These are phyloP conservation scores for Polyommatus icarus DNA, from an alignment of 2,888 invertebrate species.

Conservation along the genomic window DNA sequence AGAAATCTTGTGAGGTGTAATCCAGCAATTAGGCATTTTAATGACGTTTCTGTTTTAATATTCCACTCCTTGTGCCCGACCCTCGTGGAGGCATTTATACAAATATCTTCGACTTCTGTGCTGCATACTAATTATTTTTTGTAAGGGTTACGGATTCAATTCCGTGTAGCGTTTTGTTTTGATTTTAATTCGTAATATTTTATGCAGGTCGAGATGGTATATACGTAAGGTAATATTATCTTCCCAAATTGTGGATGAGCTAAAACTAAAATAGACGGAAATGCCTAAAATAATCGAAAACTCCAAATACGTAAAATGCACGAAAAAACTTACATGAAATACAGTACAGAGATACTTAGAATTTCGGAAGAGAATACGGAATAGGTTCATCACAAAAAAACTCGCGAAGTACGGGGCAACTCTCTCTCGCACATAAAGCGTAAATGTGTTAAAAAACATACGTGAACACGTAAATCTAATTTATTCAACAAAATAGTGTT, in stretches of 20 bases:
- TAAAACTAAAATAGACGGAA: too few relatives aligned
- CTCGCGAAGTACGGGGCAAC: too few relatives aligned
- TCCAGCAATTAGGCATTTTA: slow-evolving; percentile 80
- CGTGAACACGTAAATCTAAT: slow-evolving; percentile 31
- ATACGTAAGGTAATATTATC: too few relatives aligned
- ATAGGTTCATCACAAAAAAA: too few relatives aligned
- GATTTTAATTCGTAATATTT: neutral
- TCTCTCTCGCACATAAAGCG: neutral
- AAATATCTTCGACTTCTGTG: slow-evolving; percentile 39
- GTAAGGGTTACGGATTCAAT: neutral
- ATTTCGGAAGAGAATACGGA: too few relatives aligned
- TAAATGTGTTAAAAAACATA: neutral
- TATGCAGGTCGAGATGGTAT: neutral
- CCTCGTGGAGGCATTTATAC: slow-evolving; percentile 43
- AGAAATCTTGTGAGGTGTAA: slow-evolving; percentile 78
- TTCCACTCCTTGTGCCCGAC: slow-evolving; percentile 67
- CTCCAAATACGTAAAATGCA: too few relatives aligned
- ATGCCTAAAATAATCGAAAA: too few relatives aligned
- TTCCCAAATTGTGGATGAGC: too few relatives aligned
- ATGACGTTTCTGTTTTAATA: slow-evolving; percentile 78
- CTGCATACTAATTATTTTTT: slow-evolving; percentile 38
- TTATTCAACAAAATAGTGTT: slow-evolving; percentile 36
- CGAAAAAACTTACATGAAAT: too few relatives aligned
- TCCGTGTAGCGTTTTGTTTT: neutral
- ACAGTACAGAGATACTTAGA: too few relatives aligned